phyloP scores from a whole-genome alignment of 2,888 invertebrate genomes.

The Cantharis flavilabris region DNA sequence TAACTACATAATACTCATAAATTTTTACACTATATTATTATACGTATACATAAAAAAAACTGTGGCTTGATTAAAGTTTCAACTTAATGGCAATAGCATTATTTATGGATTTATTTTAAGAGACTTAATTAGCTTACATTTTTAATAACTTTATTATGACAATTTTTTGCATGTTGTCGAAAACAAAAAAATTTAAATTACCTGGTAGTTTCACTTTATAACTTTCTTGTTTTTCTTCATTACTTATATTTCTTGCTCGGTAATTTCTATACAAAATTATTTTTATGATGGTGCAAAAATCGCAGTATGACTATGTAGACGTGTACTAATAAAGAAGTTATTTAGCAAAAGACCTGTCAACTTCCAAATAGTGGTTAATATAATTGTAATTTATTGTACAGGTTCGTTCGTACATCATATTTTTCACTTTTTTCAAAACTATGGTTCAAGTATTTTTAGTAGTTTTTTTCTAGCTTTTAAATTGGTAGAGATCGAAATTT shows the following conservation, averaged over 20 bases:
- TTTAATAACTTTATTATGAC: conserved; percentile 1
- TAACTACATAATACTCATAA: conserved; percentile 20
- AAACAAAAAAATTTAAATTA: background rate
- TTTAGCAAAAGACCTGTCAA: conserved; percentile 42
- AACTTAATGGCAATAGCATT: background rate
- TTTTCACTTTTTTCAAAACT: background rate
- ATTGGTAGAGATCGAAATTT: conserved; percentile 19
- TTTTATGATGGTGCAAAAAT: conserved; percentile 16
- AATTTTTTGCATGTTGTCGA: background rate
- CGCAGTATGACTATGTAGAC: conserved; percentile 32
- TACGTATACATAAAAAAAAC: conserved; percentile 8
- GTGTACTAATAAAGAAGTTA: conserved; percentile 45
- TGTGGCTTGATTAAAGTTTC: conserved; percentile 8
- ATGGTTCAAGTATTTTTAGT: background rate
- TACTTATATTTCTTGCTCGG: conserved; percentile 3
- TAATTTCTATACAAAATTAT: conserved; percentile 10
- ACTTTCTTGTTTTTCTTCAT: background rate
- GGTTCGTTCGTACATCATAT: background rate
- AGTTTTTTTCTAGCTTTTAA: conserved; percentile 39
- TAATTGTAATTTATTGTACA: conserved; percentile 44
- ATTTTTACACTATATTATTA: conserved; percentile 12
- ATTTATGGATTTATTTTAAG: background rate
- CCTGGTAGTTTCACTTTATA: background rate
- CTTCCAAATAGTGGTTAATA: conserved; percentile 38
- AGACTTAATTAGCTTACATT: background rate